A percentile compares a stretch with the other conserved stretches of the same genome.
Evolutionary conservation across 2,888 invertebrate species (phyloP).

Genomic region (Isoperla grammatica): DNA sequence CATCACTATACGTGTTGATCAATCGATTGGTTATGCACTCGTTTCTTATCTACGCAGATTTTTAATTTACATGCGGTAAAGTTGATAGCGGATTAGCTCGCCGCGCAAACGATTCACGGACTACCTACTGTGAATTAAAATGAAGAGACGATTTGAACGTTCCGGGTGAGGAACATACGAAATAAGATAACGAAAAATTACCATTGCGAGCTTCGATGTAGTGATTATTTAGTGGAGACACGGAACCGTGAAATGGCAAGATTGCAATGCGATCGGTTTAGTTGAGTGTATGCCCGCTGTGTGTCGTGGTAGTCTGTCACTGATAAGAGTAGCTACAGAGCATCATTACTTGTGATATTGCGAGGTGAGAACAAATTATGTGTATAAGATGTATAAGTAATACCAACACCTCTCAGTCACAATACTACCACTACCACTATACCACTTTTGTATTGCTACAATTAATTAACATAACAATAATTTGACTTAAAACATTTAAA

Average conservation of each 20-base stretch:
- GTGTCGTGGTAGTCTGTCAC: too few species aligned
- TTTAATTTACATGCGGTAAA: constrained; percentile 8
- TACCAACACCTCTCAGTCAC: too few species aligned
- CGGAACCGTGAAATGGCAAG: constrained; percentile 12
- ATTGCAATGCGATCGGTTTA: not conserved
- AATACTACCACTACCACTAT: too few species aligned
- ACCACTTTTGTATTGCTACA: too few species aligned
- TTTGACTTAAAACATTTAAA: too few species aligned
- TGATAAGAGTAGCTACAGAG: too few species aligned
- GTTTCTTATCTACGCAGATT: not conserved
- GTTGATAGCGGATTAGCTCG: not conserved
- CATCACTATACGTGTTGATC: not conserved
- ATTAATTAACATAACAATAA: too few species aligned
- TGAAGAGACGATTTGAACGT: not conserved
- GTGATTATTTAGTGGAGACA: not conserved
- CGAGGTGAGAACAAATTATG: too few species aligned
- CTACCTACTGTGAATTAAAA: constrained; percentile 5
- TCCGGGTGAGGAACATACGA: constrained; percentile 7
- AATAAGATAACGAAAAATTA: constrained; percentile 8
- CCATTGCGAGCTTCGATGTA: constrained; percentile 10
- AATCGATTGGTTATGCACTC: constrained; percentile 4
- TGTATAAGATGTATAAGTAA: too few species aligned
- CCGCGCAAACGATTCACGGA: not conserved
- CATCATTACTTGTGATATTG: too few species aligned
- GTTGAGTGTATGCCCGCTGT: not conserved